Conservation (phyloP, 2,797 vertebrate genomes). For the Labeo calbasu region DNA sequence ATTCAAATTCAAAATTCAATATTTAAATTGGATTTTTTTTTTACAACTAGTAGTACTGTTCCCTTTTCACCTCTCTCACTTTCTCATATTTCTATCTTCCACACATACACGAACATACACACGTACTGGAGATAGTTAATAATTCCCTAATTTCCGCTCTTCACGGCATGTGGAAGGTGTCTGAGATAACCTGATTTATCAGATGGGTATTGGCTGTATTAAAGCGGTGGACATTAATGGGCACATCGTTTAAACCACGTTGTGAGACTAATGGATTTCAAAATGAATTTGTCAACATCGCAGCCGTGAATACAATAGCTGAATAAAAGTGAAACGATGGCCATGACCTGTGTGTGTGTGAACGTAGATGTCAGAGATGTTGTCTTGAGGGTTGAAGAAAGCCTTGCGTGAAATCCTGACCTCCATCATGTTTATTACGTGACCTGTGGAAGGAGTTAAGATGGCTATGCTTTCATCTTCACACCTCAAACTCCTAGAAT, state of each 20-base stretch:
- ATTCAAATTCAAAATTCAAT: no score
- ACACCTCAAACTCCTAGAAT: neutral
- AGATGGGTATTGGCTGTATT: conserved; percentile 80
- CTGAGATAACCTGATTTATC: conserved; percentile 83
- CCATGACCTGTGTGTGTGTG: conserved; percentile 52
- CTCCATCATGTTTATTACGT: neutral
- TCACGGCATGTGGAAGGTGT: conserved; percentile 77
- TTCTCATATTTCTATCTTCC: conserved; percentile 38
- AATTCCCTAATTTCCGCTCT: conserved; percentile 82
- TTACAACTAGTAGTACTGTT: conserved; percentile 12
- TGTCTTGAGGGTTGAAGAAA: neutral
- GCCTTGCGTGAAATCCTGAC: neutral
- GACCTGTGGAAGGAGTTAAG: conserved; percentile 5
- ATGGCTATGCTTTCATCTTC: neutral
- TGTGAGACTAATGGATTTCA: conserved; percentile 82
- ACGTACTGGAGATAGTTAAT: conserved; percentile 74
- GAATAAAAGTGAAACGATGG: conserved; percentile 69
- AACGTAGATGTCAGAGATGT: neutral
- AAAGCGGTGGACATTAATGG: conserved; percentile 79
- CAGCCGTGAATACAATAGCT: conserved; percentile 77
- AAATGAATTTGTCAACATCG: conserved; percentile 83
- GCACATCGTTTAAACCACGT: conserved; percentile 80
- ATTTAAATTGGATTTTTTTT: neutral
- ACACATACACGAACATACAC: conserved; percentile 14
- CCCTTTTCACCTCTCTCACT: conserved; percentile 52